Percentiles rank a stretch among this genome's conserved stretches.
phyloP scores from a whole-genome alignment of 2,113 vertebrate species.

The Lagopus muta region DNA sequence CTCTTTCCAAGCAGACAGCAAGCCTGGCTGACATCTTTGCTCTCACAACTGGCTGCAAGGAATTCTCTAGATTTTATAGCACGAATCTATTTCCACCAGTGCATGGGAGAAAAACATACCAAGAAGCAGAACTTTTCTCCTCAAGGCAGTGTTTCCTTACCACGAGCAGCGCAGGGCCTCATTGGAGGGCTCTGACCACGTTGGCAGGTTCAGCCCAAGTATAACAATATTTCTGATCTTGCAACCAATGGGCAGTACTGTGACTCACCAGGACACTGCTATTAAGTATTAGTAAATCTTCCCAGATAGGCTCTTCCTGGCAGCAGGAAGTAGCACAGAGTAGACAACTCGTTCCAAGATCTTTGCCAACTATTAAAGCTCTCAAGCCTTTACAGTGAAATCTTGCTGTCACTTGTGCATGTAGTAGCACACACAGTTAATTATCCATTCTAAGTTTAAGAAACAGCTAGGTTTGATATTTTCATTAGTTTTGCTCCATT shows the following conservation, averaged over 20 bases:
- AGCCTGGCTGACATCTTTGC: neutral
- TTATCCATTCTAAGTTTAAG: neutral
- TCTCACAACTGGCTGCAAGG: neutral
- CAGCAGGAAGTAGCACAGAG: neutral
- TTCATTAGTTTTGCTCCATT: neutral
- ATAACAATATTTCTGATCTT: neutral
- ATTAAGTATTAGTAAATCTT: neutral
- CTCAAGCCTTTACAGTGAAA: neutral
- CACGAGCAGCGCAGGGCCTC: accelerated
- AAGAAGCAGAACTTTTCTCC: neutral
- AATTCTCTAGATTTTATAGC: neutral
- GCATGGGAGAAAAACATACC: accelerated
- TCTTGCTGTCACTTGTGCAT: accelerated
- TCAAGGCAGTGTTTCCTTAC: accelerated
- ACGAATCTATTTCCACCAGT: neutral
- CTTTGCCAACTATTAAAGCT: neutral
- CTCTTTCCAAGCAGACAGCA: neutral
- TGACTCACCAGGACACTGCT: neutral
- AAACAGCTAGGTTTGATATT: neutral
- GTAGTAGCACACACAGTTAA: accelerated
- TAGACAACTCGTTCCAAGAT: accelerated
- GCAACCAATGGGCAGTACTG: neutral
- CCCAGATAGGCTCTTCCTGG: neutral
- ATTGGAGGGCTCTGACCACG: neutral
- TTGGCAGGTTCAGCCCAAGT: neutral